Conservation (phyloP, 2,113 vertebrate genomes). For the Merops nubicus region DNA sequence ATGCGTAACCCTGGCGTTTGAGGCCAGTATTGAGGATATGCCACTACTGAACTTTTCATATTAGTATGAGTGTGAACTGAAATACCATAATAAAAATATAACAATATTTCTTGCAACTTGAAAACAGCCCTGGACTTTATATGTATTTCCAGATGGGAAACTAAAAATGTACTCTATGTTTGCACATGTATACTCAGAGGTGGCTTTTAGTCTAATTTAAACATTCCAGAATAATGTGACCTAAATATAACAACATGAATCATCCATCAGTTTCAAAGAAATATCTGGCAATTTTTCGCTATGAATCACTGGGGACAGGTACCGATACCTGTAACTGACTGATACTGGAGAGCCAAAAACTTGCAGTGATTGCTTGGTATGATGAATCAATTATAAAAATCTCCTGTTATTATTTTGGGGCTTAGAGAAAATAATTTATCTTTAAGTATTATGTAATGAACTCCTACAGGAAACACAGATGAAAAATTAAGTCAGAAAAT, state of each 20-base stretch:
- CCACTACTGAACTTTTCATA: slow-evolving; percentile 64
- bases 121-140: slow-evolving; percentile 28
- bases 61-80: slow-evolving; percentile 57
- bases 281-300: slow-evolving; percentile 29
- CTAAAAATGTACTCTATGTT: slow-evolving; percentile 45
- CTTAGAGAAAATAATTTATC: neutral
- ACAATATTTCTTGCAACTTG: slow-evolving; percentile 49
- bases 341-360: neutral
- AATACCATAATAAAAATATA: slow-evolving; percentile 65
- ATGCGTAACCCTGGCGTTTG: slow-evolving; percentile 65
- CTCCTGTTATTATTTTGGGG: neutral
- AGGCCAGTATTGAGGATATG: slow-evolving; percentile 59
- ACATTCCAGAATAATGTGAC: slow-evolving; percentile 43
- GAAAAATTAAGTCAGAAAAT: neutral
- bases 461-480: neutral
- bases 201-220: slow-evolving; percentile 42
- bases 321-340: neutral
- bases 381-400: neutral
- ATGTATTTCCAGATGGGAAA: slow-evolving; percentile 53
- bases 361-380: neutral
- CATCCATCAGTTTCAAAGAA: slow-evolving; percentile 45
- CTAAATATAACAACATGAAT: slow-evolving; percentile 52
- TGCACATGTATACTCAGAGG: slow-evolving; percentile 24
- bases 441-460: slow-evolving; percentile 11
- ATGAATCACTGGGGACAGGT: neutral